Conservation (phyloP, 2,113 vertebrate genomes). For the Dasypus novemcinctus region DNA sequence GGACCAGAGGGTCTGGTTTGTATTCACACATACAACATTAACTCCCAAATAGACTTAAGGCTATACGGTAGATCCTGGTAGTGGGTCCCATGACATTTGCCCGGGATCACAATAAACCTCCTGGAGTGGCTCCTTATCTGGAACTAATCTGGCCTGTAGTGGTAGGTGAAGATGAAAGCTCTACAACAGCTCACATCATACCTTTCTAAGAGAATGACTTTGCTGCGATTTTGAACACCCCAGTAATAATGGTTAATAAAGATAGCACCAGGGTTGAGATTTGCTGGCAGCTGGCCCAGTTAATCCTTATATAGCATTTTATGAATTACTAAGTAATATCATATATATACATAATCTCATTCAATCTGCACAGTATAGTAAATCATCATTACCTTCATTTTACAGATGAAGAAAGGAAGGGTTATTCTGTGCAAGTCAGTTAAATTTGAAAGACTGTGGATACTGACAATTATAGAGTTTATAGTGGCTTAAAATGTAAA, state of each 20-base stretch:
- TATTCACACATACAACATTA: neutral
- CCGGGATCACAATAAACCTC: neutral
- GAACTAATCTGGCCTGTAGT: neutral
- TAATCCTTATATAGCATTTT: neutral
- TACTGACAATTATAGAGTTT: neutral
- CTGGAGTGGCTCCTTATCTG: neutral
- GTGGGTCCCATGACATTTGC: neutral
- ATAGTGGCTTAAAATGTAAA: neutral
- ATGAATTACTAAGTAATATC: constrained; percentile 11
- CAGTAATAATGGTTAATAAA: constrained; percentile 16
- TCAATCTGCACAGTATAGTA: neutral
- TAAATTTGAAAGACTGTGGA: constrained; percentile 4
- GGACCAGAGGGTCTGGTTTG: neutral
- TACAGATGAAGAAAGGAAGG: neutral
- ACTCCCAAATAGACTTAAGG: neutral
- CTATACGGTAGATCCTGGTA: neutral
- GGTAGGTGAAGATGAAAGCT: neutral
- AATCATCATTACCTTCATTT: constrained; percentile 16
- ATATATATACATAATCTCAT: neutral
- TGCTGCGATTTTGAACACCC: neutral
- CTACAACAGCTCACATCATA: neutral
- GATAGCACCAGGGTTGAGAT: neutral
- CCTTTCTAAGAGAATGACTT: constrained; percentile 4
- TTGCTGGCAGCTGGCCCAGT: neutral
- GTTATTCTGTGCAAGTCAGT: neutral